phyloP scores from a whole-genome alignment of 2,113 vertebrate species.

The Pagrus major region DNA sequence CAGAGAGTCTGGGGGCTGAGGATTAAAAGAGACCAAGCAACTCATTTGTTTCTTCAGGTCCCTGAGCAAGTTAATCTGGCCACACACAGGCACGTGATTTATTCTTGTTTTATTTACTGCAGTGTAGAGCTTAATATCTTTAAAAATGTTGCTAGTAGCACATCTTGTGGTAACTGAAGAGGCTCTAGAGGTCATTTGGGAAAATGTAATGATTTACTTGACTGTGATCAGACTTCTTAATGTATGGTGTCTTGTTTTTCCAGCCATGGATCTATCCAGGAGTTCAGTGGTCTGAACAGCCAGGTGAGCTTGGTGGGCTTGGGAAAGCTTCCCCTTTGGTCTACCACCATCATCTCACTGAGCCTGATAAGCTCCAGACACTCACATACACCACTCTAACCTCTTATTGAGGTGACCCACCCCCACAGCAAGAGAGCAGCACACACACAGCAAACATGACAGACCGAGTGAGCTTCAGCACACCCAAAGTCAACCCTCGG shows the following conservation, averaged over 20 bases:
- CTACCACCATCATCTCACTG: neutral
- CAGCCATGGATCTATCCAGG: slow-evolving; percentile 64
- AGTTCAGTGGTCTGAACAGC: slow-evolving; percentile 37
- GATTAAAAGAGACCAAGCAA: neutral
- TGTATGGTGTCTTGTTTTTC: neutral
- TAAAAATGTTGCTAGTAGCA: neutral
- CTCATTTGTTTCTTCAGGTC: neutral
- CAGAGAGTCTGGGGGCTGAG: neutral
- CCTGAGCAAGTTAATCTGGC: neutral
- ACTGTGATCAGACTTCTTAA: neutral
- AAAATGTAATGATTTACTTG: too few relatives aligned
- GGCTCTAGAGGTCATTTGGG: neutral
- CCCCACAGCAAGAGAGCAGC: slow-evolving; percentile 17
- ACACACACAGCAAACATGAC: slow-evolving; percentile 85
- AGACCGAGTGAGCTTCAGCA: slow-evolving; percentile 85
- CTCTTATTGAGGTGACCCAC: neutral
- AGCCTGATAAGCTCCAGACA: neutral
- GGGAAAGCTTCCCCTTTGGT: neutral
- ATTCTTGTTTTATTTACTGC: neutral
- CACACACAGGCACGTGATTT: neutral
- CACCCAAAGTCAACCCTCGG: slow-evolving; percentile 84
- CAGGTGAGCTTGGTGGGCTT: slow-evolving; percentile 42
- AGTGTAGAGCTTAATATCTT: neutral
- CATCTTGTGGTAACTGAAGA: neutral
- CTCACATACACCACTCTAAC: neutral